These are phyloP conservation scores for Ctenodactylus gundi DNA, from an alignment of 2,113 vertebrate genomes.

Conservation along the genomic window DNA sequence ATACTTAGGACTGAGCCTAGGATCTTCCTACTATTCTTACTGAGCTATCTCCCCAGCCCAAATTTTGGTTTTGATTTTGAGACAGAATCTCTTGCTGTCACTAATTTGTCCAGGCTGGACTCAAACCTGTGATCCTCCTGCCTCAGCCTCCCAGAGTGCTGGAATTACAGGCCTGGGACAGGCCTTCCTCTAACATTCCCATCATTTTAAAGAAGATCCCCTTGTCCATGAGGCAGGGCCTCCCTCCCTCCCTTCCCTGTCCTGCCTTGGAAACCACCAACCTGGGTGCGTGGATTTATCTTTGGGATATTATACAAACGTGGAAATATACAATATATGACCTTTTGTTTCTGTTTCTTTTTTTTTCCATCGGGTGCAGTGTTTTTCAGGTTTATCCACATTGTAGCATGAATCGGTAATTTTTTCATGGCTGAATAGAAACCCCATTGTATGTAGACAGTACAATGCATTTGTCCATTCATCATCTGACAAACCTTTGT, in stretches of 20 bases:
- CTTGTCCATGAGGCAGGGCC: neutral
- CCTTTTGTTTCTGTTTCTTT: neutral
- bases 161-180: too few species aligned
- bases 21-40: too few species aligned
- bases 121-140: too few species aligned
- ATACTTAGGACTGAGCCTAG: too few species aligned
- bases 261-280: too few species aligned
- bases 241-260: too few species aligned
- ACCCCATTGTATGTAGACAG: neutral
- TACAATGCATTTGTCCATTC: neutral
- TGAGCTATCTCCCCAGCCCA: too few species aligned
- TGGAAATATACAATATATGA: neutral
- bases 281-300: neutral
- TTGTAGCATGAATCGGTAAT: neutral
- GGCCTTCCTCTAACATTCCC: too few species aligned
- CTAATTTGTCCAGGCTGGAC: too few species aligned
- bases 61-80: too few species aligned
- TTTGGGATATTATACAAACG: neutral
- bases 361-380: neutral
- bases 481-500: neutral
- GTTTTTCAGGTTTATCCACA: neutral
- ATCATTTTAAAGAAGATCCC: neutral
- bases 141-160: too few species aligned
- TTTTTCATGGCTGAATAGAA: neutral
- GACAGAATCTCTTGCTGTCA: too few species aligned